A percentile compares a stretch with the other conserved stretches of the same genome.
phyloP scores from a whole-genome alignment of 2,888 invertebrate genomes.

The Trissonchulus sp. region DNA sequence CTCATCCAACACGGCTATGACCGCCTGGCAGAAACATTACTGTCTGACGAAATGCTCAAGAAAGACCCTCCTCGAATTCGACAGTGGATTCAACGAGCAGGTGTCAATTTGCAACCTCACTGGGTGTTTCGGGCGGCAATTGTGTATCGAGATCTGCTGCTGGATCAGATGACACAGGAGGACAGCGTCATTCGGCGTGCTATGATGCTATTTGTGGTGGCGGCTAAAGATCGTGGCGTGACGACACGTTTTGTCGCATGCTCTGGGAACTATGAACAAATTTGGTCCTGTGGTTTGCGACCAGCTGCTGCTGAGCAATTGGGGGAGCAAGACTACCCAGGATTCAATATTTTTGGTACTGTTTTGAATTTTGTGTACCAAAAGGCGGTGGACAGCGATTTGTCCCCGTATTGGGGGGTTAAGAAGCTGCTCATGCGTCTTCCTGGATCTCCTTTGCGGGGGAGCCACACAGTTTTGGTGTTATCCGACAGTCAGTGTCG shows the following conservation, averaged over 20 bases:
- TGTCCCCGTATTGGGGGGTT: no score
- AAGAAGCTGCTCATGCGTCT: no score
- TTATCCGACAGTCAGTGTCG: no score
- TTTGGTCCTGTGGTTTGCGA: neutral
- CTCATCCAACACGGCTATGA: no score
- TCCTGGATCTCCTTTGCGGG: no score
- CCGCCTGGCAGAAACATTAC: no score
- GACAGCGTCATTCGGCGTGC: neutral
- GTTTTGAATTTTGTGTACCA: no score
- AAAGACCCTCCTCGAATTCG: neutral
- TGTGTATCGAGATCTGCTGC: neutral
- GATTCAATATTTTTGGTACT: no score
- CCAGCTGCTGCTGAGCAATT: neutral
- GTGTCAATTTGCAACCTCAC: neutral
- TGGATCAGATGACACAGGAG: neutral
- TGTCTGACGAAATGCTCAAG: no score
- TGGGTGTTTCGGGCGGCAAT: neutral
- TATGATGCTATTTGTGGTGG: neutral
- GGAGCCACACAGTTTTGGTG: no score
- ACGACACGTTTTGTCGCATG: neutral
- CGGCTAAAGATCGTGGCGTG: neutral
- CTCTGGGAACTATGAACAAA: neutral
- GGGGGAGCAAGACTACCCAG: no score
- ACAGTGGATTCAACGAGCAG: neutral
- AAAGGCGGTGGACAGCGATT: no score